These are phyloP conservation scores for Tinea semifulvella DNA, from an alignment of 2,888 invertebrate species.

Conservation along the genomic window DNA sequence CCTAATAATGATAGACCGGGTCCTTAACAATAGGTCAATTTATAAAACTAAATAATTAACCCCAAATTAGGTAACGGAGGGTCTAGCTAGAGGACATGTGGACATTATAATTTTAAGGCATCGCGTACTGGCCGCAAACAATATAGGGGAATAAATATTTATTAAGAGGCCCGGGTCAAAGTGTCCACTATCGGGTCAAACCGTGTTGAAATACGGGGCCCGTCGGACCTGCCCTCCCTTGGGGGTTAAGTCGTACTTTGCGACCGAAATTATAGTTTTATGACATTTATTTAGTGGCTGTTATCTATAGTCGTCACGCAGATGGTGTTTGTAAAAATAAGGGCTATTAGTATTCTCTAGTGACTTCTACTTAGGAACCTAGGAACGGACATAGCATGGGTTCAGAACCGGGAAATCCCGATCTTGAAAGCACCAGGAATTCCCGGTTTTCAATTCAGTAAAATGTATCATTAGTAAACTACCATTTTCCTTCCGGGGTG, in stretches of 20 bases:
- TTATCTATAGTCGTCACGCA: constrained; percentile 5
- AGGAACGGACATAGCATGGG: too few species aligned
- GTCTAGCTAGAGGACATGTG: constrained; percentile 15
- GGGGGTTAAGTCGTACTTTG: constrained; percentile 6
- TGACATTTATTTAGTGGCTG: constrained; percentile 2
- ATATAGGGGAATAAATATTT: constrained; percentile 61
- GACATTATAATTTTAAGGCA: constrained; percentile 33
- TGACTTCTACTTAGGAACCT: too few species aligned
- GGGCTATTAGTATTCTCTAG: too few species aligned
- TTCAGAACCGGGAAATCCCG: too few species aligned
- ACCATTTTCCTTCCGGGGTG: too few species aligned
- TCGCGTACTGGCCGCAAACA: constrained; percentile 31
- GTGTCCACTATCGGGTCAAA: constrained; percentile 56
- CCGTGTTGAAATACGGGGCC: constrained; percentile 51
- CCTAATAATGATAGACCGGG: too few species aligned
- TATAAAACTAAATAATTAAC: constrained; percentile 44
- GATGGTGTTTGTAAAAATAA: background rate
- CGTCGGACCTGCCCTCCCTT: constrained; percentile 24
- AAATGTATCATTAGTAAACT: too few species aligned
- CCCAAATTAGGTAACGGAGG: constrained; percentile 21
- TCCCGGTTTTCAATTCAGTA: too few species aligned
- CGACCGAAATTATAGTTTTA: constrained; percentile 4
- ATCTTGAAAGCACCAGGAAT: too few species aligned
- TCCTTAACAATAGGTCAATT: too few species aligned
- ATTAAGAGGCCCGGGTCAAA: constrained; percentile 45